Conservation (phyloP, 1,140 invertebrate genomes). For the Oedothorax gibbosus region DNA sequence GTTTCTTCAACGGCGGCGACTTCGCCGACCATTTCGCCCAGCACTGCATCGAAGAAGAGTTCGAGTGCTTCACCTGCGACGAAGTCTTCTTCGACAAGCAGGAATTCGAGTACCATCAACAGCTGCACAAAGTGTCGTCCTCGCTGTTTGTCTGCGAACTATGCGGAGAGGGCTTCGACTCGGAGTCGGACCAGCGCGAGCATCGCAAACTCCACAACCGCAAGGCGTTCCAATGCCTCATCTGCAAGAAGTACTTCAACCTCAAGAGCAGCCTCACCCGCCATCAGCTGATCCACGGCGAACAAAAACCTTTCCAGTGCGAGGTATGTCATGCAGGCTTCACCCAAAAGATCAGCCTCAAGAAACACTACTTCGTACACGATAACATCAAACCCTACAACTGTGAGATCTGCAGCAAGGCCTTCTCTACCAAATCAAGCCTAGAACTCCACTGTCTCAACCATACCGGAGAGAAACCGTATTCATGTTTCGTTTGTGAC, state of each 20-base stretch:
- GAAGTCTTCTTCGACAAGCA: conserved; percentile 28
- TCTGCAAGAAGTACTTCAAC: conserved; percentile 26
- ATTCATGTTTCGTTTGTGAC: conserved; percentile 32
- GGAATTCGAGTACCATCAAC: conserved; percentile 13
- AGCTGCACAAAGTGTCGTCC: background rate
- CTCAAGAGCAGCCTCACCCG: conserved; percentile 44
- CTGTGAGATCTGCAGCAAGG: conserved; percentile 29
- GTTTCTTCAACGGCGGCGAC: conserved; percentile 76
- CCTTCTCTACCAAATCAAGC: conserved; percentile 32
- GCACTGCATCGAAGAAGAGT: conserved; percentile 41
- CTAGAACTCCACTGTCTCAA: conserved; percentile 28
- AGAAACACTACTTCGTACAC: conserved; percentile 45
- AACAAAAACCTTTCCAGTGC: conserved; percentile 39
- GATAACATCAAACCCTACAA: conserved; percentile 41
- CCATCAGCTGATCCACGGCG: conserved; percentile 24
- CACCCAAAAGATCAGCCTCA: conserved; percentile 51
- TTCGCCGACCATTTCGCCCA: conserved; percentile 45
- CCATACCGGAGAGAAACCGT: conserved; percentile 50
- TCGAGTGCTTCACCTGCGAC: conserved; percentile 38
- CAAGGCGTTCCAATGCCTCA: background rate
- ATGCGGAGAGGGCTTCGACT: background rate
- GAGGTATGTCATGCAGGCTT: conserved; percentile 42
- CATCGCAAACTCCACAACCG: conserved; percentile 23
- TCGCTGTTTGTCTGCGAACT: conserved; percentile 1
- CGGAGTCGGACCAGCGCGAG: background rate